phyloP scores from a whole-genome alignment of 2,888 invertebrate genomes.

The Agrochola macilenta region DNA sequence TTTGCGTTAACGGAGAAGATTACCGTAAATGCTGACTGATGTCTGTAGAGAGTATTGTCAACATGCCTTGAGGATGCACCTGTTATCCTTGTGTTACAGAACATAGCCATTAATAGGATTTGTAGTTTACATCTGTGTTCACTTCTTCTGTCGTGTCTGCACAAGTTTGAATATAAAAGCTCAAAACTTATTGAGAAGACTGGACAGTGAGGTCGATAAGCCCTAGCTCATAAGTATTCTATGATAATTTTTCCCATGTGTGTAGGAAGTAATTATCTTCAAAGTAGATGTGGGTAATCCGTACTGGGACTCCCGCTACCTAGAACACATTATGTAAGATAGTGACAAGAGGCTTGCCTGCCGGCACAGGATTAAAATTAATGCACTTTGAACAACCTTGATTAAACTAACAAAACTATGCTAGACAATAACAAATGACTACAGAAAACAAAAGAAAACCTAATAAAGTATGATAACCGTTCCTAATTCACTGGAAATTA shows the following conservation, averaged over 20 bases:
- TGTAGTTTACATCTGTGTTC: not conserved
- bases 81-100: not conserved
- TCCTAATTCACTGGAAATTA: constrained; percentile 3
- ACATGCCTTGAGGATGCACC: not conserved
- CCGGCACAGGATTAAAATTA: too few species aligned
- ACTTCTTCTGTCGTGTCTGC: not conserved
- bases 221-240: not conserved
- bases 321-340: not conserved
- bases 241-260: not conserved
- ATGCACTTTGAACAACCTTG: not conserved
- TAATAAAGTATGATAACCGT: not conserved
- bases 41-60: not conserved
- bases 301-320: constrained; percentile 15
- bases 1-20: constrained; percentile 20
- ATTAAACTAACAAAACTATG: not conserved
- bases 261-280: constrained; percentile 24
- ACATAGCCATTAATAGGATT: not conserved
- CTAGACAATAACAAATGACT: constrained; percentile 1
- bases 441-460: not conserved
- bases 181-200: not conserved
- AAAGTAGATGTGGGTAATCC: constrained; percentile 7
- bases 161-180: not conserved
- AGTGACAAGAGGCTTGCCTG: not conserved
- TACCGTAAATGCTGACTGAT: constrained; percentile 4
- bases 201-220: not conserved